A percentile compares a stretch with the other conserved stretches of the same genome.
These are phyloP conservation scores for Drosophila algonquin DNA, from an alignment of 2,888 invertebrate genomes.

Conservation along the genomic window DNA sequence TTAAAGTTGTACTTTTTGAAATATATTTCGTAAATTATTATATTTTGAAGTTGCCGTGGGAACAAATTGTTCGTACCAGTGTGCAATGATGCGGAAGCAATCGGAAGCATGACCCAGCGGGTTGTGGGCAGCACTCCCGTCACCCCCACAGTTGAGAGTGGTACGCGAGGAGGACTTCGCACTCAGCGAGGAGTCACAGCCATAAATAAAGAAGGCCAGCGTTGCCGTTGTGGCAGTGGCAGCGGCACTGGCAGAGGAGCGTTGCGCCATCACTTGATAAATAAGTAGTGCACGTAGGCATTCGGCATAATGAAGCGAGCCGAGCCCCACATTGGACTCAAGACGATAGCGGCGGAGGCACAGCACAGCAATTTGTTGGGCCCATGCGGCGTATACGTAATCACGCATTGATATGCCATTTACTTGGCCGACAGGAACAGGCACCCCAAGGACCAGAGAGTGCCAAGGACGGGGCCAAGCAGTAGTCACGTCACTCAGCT, in stretches of 20 bases:
- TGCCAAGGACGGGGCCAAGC: background rate
- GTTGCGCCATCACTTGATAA: conserved; percentile 71
- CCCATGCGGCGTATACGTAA: conserved; percentile 75
- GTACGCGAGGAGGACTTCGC: conserved; percentile 40
- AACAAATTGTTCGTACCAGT: conserved; percentile 44
- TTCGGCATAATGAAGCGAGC: conserved; percentile 74
- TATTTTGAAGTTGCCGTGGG: conserved; percentile 6
- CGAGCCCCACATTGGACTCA: conserved; percentile 31
- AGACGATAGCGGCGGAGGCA: conserved; percentile 1
- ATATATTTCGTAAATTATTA: conserved; percentile 25
- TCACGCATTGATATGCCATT: conserved; percentile 79
- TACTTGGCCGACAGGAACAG: conserved; percentile 49
- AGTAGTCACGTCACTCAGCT: conserved; percentile 5
- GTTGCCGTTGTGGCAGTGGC: background rate
- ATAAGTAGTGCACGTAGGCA: conserved; percentile 78
- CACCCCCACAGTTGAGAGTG: conserved; percentile 32
- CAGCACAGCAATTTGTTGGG: conserved; percentile 51
- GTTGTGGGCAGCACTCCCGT: conserved; percentile 35
- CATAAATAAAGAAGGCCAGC: conserved; percentile 66
- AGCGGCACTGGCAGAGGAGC: background rate
- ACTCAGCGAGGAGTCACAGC: conserved; percentile 40
- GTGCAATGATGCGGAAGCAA: conserved; percentile 53
- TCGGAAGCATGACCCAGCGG: conserved; percentile 50
- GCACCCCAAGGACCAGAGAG: background rate
- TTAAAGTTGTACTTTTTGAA: background rate